Base-by-base conservation (phyloP, 2,797 vertebrate species). In the Hippoglossus hippoglossus region DNA sequence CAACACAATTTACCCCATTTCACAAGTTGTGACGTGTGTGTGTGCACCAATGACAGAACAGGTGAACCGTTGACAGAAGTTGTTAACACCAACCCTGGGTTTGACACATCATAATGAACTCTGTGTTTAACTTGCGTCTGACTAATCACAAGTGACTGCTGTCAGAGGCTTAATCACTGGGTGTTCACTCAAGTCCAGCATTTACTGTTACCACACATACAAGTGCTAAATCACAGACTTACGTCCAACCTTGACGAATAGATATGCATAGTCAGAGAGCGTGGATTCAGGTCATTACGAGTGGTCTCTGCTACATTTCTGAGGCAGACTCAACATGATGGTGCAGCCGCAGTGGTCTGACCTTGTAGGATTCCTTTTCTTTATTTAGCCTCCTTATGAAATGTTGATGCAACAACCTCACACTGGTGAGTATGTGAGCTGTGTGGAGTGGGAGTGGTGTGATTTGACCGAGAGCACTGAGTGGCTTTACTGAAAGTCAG, bases 381-480 rank as follows among this genome's bases (percentile, higher is more conserved):
- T 82, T 87, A 76, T 89, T 84, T 87, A 89, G 80, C 64, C 67
- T 80, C 71, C 72, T 87, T 77, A 77, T 85, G 82, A 86, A 91
- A 90, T 78, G 86, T 87, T 87, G 80, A 88, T 79, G 87, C 82
- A 89, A 84, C 71, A 68, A 28, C 78, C 78, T 88, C 77, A 21
- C 78, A 76, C 73, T 58, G 70, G 69, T 50, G 58, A 6, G 4
- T 44, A 44, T 18, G 41, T 53, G 76, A 73, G 73, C 59, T 39
- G 81, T 8, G 57, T 31, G 47, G 74, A 81, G 84, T 68, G 81
- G 82, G 70, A 80, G 80, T 44, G 65, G 67, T 79, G 82, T 61
- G 79, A 87, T 81, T 81, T 76, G 71, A 79, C 75, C 64, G 1
- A 22, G 60, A 50, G 80, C 66, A 2, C 12, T 46, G 65, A 73